Evolutionary conservation across 2,113 vertebrate genomes (phyloP).

Genomic region (Pleuronectes platessa): DNA sequence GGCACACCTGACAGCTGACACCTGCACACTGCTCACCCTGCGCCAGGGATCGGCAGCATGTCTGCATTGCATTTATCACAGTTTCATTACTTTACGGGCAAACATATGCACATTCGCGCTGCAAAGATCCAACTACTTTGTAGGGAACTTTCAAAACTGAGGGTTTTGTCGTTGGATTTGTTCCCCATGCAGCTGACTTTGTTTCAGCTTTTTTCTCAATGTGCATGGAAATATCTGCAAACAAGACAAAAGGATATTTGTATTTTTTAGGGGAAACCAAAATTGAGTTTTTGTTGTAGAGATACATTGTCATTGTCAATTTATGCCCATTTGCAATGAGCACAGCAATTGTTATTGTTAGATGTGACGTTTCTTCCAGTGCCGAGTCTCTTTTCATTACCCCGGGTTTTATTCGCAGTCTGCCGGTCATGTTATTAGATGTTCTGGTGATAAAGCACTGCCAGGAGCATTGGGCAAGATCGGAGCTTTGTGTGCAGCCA

Average conservation of each 20-base stretch:
- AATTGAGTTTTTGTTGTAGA: neutral
- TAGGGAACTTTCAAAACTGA: neutral
- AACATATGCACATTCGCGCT: neutral
- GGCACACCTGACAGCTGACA: slow-evolving; percentile 83
- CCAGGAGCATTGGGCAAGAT: slow-evolving; percentile 61
- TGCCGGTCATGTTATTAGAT: slow-evolving; percentile 53
- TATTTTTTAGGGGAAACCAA: neutral
- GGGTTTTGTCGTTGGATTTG: neutral
- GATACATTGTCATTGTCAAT: neutral
- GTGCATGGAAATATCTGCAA: neutral
- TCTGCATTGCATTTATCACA: slow-evolving; percentile 38
- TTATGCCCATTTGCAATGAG: slow-evolving; percentile 27
- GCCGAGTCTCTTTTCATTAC: slow-evolving; percentile 39
- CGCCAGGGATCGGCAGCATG: slow-evolving; percentile 30
- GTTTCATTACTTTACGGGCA: slow-evolving; percentile 28
- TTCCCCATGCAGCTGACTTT: neutral
- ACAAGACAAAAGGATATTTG: neutral
- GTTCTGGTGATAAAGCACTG: slow-evolving; percentile 63
- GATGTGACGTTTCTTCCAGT: slow-evolving; percentile 5
- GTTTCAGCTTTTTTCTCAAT: neutral
- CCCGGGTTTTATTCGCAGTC: slow-evolving; percentile 56
- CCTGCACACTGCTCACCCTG: slow-evolving; percentile 65
- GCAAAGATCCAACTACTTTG: neutral
- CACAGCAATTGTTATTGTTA: neutral
- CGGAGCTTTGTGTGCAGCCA: slow-evolving; percentile 48